phyloP scores from a whole-genome alignment of 2,888 invertebrate species.

The Megalurothrips usitatus region DNA sequence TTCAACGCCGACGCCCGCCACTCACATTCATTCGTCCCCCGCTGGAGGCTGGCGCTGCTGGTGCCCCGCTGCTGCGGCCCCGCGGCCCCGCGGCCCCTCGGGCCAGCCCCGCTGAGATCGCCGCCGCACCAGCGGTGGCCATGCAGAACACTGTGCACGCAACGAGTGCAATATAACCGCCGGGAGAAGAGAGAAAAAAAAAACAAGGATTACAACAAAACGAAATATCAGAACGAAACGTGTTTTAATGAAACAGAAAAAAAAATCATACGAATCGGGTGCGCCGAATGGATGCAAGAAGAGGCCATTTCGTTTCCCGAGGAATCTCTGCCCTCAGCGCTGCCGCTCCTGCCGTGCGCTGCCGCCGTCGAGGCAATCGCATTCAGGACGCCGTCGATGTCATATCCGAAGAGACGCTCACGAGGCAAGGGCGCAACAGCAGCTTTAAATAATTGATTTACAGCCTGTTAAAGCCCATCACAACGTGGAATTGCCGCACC shows the following conservation, averaged over 20 bases:
- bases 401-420: background rate
- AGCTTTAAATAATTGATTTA: background rate
- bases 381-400: background rate
- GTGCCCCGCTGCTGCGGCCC: background rate
- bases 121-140: background rate
- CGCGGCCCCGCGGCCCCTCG: background rate
- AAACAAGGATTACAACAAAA: background rate
- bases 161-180: conserved; percentile 1
- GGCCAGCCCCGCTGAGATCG: background rate
- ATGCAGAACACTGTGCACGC: conserved; percentile 9
- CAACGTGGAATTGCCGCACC: no score
- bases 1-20: background rate
- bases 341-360: background rate
- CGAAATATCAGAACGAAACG: background rate
- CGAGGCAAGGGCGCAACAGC: no score
- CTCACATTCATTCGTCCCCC: background rate
- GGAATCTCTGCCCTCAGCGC: background rate
- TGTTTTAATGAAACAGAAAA: conserved; percentile 18
- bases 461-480: background rate
- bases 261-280: conserved; percentile 2
- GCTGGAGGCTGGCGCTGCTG: no score
- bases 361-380: background rate
- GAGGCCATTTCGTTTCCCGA: background rate
- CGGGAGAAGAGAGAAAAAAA: background rate
- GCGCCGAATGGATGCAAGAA: conserved; percentile 6